A percentile compares a stretch with the other conserved stretches of the same genome.
phyloP scores from a whole-genome alignment of 2,113 vertebrate genomes.

The Xerus inauris region DNA sequence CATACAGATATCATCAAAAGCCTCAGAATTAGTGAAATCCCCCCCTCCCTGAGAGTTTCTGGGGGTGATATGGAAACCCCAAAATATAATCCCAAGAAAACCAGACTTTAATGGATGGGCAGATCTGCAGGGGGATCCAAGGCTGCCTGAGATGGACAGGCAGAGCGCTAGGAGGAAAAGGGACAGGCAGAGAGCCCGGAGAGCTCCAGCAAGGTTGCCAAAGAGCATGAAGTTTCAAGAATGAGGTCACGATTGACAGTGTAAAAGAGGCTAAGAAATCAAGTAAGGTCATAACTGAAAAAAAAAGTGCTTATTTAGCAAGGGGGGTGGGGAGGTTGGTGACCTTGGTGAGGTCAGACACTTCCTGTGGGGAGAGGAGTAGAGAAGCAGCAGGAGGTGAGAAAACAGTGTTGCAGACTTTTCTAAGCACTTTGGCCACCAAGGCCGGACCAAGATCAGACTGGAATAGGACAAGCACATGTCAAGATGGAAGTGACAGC shows the following conservation, averaged over 20 bases:
- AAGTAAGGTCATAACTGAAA: neutral
- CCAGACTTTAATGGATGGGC: neutral
- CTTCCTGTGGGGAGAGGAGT: neutral
- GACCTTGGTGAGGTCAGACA: neutral
- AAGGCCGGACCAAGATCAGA: neutral
- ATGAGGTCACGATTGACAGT: neutral
- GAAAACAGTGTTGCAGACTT: neutral
- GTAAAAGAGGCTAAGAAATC: neutral
- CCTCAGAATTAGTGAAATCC: neutral
- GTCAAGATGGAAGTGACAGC: neutral
- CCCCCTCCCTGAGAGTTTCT: neutral
- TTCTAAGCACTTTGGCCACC: neutral
- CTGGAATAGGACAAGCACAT: neutral
- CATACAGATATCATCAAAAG: neutral
- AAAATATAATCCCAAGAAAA: neutral
- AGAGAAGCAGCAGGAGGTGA: neutral
- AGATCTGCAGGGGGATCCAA: neutral
- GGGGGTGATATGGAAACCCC: neutral
- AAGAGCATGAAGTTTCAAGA: neutral
- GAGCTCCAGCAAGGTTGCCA: neutral
- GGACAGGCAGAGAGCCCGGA: neutral
- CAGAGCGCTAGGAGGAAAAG: neutral
- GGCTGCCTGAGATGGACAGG: neutral
- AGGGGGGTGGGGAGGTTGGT: neutral
- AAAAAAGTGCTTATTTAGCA: neutral